Evolutionary conservation across 1,140 invertebrate species (phyloP).

Genomic region (Papilio xuthus): DNA sequence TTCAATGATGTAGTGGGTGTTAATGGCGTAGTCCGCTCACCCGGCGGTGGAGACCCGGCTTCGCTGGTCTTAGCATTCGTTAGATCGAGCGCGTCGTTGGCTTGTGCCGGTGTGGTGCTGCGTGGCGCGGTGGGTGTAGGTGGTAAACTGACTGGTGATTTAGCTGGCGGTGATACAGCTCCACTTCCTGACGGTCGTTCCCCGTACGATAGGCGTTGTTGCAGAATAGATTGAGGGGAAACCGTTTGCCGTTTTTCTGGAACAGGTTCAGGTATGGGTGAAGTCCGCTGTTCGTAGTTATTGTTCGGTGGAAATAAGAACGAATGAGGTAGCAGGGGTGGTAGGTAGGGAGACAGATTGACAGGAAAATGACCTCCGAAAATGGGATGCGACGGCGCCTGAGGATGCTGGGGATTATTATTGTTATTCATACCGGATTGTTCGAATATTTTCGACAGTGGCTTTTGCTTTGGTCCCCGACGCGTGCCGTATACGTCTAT

Average conservation of each 20-base stretch:
- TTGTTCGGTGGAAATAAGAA: constrained; percentile 78
- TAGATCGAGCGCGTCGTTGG: constrained; percentile 82
- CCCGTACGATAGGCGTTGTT: constrained; percentile 64
- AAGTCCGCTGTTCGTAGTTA: constrained; percentile 69
- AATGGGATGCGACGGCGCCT: constrained; percentile 66
- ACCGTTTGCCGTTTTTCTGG: constrained; percentile 50
- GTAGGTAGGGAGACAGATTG: constrained; percentile 69
- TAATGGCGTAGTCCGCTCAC: constrained; percentile 53
- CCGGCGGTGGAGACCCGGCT: constrained; percentile 63
- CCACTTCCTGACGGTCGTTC: constrained; percentile 53
- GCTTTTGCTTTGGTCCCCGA: constrained; percentile 90
- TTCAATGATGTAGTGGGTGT: constrained; percentile 81
- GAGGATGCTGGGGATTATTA: constrained; percentile 51
- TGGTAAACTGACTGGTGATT: constrained; percentile 64
- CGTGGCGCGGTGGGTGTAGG: constrained; percentile 60
- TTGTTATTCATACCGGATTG: constrained; percentile 54
- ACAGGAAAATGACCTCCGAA: constrained; percentile 76
- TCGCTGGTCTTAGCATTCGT: constrained; percentile 79
- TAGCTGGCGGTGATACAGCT: constrained; percentile 54
- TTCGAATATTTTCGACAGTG: constrained; percentile 66
- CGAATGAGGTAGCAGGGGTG: constrained; percentile 72
- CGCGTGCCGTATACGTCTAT: constrained; percentile 95
- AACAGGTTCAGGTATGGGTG: constrained; percentile 51
- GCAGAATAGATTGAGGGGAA: constrained; percentile 66
- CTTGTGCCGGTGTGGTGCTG: constrained; percentile 58